phyloP scores from a whole-genome alignment of 2,113 vertebrate genomes.

The Rhineura floridana region DNA sequence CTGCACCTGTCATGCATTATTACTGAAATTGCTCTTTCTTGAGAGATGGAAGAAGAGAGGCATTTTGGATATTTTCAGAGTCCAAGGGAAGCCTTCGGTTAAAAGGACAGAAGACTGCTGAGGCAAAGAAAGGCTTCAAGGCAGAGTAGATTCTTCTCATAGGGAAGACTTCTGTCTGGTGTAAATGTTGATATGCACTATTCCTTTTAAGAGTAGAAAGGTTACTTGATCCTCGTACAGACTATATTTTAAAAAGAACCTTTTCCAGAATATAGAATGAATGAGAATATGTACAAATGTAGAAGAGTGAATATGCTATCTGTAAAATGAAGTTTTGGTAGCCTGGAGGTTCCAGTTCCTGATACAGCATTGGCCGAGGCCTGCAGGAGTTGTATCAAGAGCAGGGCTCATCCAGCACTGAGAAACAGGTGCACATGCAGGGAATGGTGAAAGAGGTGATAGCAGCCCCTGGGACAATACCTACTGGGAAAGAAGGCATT shows the following conservation, averaged over 20 bases:
- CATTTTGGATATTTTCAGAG: background rate
- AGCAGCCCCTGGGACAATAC: background rate
- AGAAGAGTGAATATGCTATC: background rate
- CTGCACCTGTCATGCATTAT: fast-evolving
- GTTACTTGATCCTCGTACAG: background rate
- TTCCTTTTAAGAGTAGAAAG: background rate
- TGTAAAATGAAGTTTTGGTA: background rate
- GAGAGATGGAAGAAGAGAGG: background rate
- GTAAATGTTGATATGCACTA: background rate
- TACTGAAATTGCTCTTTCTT: background rate
- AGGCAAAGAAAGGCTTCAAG: background rate
- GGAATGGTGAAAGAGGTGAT: background rate
- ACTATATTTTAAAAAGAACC: background rate
- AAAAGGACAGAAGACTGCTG: background rate
- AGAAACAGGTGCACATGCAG: background rate
- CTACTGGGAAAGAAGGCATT: background rate
- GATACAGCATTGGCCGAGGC: background rate
- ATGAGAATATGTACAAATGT: background rate
- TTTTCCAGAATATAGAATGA: fast-evolving
- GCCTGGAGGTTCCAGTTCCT: background rate
- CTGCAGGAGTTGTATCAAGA: background rate
- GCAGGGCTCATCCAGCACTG: background rate
- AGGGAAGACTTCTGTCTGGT: background rate
- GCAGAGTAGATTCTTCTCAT: background rate
- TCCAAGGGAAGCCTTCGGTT: background rate